These are phyloP conservation scores for Trimorus sp. DNA, from an alignment of 2,888 invertebrate genomes.

Conservation along the genomic window DNA sequence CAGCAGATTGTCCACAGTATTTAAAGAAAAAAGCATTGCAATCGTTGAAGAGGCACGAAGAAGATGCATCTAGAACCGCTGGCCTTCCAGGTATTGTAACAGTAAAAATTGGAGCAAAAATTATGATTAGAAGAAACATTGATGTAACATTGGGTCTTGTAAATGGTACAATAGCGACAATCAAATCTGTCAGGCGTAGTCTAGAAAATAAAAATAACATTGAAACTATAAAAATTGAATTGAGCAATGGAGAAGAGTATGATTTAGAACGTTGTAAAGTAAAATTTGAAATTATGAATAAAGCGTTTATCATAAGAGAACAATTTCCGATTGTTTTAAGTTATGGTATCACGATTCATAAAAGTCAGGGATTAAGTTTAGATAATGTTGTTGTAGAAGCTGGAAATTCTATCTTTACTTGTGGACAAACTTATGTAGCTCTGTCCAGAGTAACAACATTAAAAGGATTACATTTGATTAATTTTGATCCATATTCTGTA, in stretches of 20 bases:
- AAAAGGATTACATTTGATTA: slow-evolving; percentile 23
- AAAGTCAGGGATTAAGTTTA: slow-evolving; percentile 33
- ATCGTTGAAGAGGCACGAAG: slow-evolving; percentile 59
- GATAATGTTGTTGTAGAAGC: slow-evolving; percentile 22
- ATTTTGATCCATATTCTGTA: slow-evolving; percentile 21
- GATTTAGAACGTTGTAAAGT: slow-evolving; percentile 58
- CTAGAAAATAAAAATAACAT: slow-evolving; percentile 43
- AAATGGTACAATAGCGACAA: slow-evolving; percentile 19
- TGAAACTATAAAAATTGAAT: slow-evolving; percentile 60
- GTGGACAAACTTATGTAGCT: slow-evolving; percentile 28
- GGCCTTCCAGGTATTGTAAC: slow-evolving; percentile 15
- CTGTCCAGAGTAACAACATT: slow-evolving; percentile 24
- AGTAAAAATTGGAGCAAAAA: slow-evolving; percentile 40
- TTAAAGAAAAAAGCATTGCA: slow-evolving; percentile 60
- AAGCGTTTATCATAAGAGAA: slow-evolving; percentile 39
- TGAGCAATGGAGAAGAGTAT: slow-evolving; percentile 55
- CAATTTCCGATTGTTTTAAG: slow-evolving; percentile 58
- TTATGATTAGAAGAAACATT: slow-evolving; percentile 71
- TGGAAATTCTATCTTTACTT: slow-evolving; percentile 18
- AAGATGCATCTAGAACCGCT: slow-evolving; percentile 38
- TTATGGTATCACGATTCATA: slow-evolving; percentile 52
- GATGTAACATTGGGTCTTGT: slow-evolving; percentile 68
- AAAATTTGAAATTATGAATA: slow-evolving; percentile 62
- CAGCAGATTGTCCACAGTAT: slow-evolving; percentile 58
- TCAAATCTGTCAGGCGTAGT: slow-evolving; percentile 29